These are phyloP conservation scores for Tragelaphus eurycerus DNA, from an alignment of 2,797 vertebrate genomes.

Conservation along the genomic window DNA sequence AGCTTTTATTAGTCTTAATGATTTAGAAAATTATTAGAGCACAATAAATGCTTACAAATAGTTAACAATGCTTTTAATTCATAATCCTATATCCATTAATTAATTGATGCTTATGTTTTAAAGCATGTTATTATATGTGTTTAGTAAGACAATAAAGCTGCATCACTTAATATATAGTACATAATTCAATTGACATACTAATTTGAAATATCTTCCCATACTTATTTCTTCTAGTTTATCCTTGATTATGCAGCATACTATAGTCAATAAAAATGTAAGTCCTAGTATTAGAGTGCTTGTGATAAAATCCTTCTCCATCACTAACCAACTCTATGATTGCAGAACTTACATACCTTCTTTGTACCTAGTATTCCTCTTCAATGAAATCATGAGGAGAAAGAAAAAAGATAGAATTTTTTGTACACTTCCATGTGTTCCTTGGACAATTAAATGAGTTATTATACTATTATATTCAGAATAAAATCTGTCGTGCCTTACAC, in stretches of 20 bases:
- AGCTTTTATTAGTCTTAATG: neutral
- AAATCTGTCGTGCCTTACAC: neutral
- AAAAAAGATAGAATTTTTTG: neutral
- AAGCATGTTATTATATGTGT: neutral
- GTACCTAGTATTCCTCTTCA: neutral
- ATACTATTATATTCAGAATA: neutral
- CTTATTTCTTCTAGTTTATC: neutral
- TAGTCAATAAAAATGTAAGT: neutral
- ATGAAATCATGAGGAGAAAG: neutral
- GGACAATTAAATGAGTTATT: neutral
- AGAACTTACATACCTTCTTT: neutral
- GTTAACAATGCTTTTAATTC: constrained; percentile 11
- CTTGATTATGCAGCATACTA: neutral
- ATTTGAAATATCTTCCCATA: neutral
- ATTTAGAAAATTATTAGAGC: neutral
- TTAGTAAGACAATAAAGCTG: neutral
- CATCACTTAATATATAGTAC: neutral
- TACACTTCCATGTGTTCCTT: neutral
- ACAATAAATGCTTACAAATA: constrained; percentile 28
- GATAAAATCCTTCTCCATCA: neutral
- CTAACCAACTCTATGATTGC: neutral
- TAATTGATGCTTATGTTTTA: neutral
- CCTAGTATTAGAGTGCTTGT: neutral
- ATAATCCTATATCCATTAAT: neutral
- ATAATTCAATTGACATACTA: neutral